These are phyloP conservation scores for Arbacia lixula DNA, from an alignment of 53 echinoderm and acorn worm species.

Conservation along the genomic window DNA sequence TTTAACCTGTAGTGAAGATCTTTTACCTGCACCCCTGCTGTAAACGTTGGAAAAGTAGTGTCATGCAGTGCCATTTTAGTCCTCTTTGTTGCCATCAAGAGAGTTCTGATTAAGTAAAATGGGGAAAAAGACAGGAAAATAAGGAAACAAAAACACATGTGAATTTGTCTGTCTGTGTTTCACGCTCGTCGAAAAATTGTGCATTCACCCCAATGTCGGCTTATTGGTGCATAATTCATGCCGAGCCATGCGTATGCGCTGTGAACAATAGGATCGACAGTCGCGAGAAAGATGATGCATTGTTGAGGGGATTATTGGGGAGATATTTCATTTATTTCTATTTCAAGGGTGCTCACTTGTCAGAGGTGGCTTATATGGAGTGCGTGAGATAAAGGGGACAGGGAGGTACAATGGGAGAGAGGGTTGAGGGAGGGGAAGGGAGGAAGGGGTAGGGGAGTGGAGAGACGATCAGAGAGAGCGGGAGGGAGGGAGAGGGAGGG, in stretches of 20 bases:
- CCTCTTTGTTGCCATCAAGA: too few species aligned
- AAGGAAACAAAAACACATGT: too few species aligned
- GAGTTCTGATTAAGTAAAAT: too few species aligned
- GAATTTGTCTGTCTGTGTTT: not conserved
- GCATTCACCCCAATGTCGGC: not conserved
- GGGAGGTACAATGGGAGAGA: not conserved
- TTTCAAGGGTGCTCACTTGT: constrained; percentile 14
- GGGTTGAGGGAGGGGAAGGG: not conserved
- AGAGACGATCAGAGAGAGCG: not conserved
- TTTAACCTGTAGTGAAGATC: too few species aligned
- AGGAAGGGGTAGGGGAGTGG: not conserved
- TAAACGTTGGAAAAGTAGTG: too few species aligned
- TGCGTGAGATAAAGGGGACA: not conserved
- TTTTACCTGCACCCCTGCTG: too few species aligned
- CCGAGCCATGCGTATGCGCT: not conserved
- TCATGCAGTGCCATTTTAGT: too few species aligned
- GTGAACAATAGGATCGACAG: constrained; percentile 8
- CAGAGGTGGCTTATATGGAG: not conserved
- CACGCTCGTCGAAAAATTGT: constrained; percentile 1
- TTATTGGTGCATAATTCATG: constrained; percentile 14
- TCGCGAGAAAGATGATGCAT: not conserved
- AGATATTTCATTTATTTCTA: constrained; percentile 36
- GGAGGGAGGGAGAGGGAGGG: not conserved
- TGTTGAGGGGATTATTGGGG: constrained; percentile 21
- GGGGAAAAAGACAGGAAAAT: too few species aligned